A percentile compares a stretch with the other conserved stretches of the same genome.
Evolutionary conservation across 2,888 invertebrate species (phyloP).

Genomic region (Rugalucina vietnamica): DNA sequence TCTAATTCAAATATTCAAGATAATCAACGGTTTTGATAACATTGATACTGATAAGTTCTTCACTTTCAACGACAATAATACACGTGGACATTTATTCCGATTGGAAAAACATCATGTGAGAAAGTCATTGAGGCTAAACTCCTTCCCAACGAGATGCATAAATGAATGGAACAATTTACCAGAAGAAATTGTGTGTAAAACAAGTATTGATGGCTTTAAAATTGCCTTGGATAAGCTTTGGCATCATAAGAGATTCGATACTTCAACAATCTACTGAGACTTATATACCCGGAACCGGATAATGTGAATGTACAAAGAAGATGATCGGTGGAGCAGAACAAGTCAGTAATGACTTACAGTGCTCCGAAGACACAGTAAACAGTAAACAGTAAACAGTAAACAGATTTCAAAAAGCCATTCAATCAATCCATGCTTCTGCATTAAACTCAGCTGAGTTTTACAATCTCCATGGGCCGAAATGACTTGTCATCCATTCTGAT

Average conservation of each 20-base stretch:
- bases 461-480: no score
- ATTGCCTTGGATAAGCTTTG: neutral
- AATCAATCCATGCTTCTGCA: no score
- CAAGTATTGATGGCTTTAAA: no score
- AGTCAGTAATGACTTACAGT: conserved; percentile 1
- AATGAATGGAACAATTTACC: neutral
- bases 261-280: neutral
- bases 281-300: neutral
- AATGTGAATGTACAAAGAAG: neutral
- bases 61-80: neutral
- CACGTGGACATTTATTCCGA: conserved; percentile 8
- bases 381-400: no score
- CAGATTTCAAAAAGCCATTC: no score
- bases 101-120: conserved; percentile 2
- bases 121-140: neutral
- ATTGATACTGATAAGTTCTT: neutral
- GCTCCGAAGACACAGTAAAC: neutral
- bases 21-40: conserved; percentile 1
- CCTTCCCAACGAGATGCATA: conserved; percentile 2
- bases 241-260: neutral
- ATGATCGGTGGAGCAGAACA: neutral
- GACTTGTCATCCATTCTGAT: no score
- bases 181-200: conserved; percentile 3
- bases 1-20: conserved; percentile 1
- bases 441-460: no score